Evolutionary conservation across 2,797 vertebrate species (phyloP), one percentile per base, ranked within the genome.

Genomic region (Allobates femoralis): DNA sequence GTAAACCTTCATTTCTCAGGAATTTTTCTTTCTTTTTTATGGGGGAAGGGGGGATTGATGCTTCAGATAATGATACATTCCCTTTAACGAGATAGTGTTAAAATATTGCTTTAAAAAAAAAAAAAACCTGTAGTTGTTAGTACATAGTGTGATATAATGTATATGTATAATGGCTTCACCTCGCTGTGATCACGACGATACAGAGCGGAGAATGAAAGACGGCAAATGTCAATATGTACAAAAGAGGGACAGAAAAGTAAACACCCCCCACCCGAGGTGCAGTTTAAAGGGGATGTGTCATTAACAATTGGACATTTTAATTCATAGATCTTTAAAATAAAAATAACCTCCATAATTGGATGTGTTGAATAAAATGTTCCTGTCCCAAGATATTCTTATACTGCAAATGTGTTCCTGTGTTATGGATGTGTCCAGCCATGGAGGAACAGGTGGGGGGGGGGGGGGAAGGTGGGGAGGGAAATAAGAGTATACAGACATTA

Each of bases 31-130:
- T 11, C 3, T 26, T 26, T 34, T 69, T 19, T 34, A 7, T 21
- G 2, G 16, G 26, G 16, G 2, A 3, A 19, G 32, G 26, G 7
- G 1, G 10, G 32, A n/a, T 2, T 41, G 4, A 73, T 15, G 21
- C 34, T 73, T 73, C 34, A n/a, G 34, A 46, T 46, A 46, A 11
- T 15, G 32, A 21, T 11, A 10, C 14, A 77, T 77, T 56, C 75
- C 51, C 75, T 77, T 77, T 56, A 21, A 51, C 16, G n/a, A 75
- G 73, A 32, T 21, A 32, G 51, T 32, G 75, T 55, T 32, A 77
- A 56, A 78, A 78, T 78, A 78, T 78, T 58, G 76, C 76, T 78
- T 78, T n/a, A n/a, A n/a, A 67, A 67, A 11, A 15, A 78, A 58
- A 58, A 14, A 51, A 7, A 19, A 55, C 18, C 30, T 37, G 30